A percentile compares a stretch with the other conserved stretches of the same genome.
Evolutionary conservation across 2,888 invertebrate species (phyloP).

Genomic region (Synanthedon formicaeformis): DNA sequence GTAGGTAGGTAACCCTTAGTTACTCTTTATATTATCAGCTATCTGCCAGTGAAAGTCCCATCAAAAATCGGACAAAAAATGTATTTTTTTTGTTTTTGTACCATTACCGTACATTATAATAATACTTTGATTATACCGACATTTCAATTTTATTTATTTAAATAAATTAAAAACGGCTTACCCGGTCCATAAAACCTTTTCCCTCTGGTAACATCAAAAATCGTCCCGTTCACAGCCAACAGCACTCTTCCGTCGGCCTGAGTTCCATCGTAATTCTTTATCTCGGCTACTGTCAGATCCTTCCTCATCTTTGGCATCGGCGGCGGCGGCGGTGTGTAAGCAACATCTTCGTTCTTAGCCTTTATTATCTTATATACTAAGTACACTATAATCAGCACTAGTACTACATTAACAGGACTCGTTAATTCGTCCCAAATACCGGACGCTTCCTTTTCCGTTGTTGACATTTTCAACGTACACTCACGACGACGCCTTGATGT

Average conservation of each 20-base stretch:
- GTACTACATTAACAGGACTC: conserved; percentile 50
- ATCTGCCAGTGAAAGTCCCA: too few relatives aligned
- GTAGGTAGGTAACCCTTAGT: too few relatives aligned
- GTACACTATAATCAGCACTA: conserved; percentile 50
- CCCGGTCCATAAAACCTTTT: conserved; percentile 95
- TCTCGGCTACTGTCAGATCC: conserved; percentile 90
- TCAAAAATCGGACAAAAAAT: too few relatives aligned
- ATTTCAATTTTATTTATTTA: too few relatives aligned
- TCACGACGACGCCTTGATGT: conserved; percentile 12
- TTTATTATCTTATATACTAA: conserved; percentile 75
- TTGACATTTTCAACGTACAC: conserved; percentile 24
- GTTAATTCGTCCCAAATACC: conserved; percentile 57
- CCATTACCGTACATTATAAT: too few relatives aligned
- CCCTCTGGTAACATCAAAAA: conserved; percentile 94
- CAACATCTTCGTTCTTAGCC: conserved; percentile 51
- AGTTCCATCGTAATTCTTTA: conserved; percentile 85
- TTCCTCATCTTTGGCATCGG: conserved; percentile 83
- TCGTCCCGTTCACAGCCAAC: conserved; percentile 91
- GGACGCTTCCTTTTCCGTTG: conserved; percentile 22
- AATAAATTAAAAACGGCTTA: conserved; percentile 39
- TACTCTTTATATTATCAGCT: too few relatives aligned
- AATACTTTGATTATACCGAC: too few relatives aligned
- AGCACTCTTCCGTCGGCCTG: conserved; percentile 89
- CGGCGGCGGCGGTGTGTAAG: conserved; percentile 51
- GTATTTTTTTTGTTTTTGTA: too few relatives aligned